A percentile compares a stretch with the other conserved stretches of the same genome.
These are phyloP conservation scores for Rhodeus uyekii DNA, from an alignment of 2,797 vertebrate species.

Conservation along the genomic window DNA sequence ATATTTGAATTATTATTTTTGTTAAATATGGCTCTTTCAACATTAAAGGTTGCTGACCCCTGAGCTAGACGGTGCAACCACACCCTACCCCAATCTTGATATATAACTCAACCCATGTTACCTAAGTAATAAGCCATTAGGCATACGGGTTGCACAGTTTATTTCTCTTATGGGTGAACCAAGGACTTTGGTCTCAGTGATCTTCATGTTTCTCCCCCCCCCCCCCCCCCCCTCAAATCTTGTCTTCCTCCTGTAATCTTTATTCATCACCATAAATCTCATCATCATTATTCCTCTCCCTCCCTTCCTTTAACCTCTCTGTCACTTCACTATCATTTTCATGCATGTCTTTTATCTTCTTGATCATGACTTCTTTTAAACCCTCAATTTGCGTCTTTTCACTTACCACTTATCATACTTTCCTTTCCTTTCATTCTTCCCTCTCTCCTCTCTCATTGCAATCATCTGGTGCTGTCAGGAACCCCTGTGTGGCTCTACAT, in stretches of 20 bases:
- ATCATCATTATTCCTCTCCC: background rate
- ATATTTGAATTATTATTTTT: too few relatives aligned
- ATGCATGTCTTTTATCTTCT: slow-evolving; percentile 12
- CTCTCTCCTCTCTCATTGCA: slow-evolving; percentile 28
- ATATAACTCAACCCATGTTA: too few relatives aligned
- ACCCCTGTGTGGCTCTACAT: slow-evolving; percentile 98
- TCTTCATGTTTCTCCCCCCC: slow-evolving; percentile 6
- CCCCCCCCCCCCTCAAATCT: background rate
- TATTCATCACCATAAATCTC: background rate
- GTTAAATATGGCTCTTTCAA: too few relatives aligned
- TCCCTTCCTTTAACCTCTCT: background rate
- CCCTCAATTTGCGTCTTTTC: slow-evolving; percentile 46
- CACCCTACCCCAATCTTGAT: too few relatives aligned
- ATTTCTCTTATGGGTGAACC: slow-evolving; percentile 30
- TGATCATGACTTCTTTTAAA: slow-evolving; percentile 35
- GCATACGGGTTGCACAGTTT: slow-evolving; percentile 14
- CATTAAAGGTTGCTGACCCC: too few relatives aligned
- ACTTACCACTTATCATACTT: slow-evolving; percentile 28
- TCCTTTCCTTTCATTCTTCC: slow-evolving; percentile 50
- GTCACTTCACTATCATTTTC: background rate
- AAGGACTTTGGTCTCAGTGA: slow-evolving; percentile 16
- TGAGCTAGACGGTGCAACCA: too few relatives aligned
- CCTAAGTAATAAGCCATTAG: slow-evolving; percentile 50
- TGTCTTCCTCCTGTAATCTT: slow-evolving; percentile 16
- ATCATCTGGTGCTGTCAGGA: slow-evolving; percentile 71